phyloP scores from a whole-genome alignment of 1,140 invertebrate species.

The Druon quercuslanigerum region DNA sequence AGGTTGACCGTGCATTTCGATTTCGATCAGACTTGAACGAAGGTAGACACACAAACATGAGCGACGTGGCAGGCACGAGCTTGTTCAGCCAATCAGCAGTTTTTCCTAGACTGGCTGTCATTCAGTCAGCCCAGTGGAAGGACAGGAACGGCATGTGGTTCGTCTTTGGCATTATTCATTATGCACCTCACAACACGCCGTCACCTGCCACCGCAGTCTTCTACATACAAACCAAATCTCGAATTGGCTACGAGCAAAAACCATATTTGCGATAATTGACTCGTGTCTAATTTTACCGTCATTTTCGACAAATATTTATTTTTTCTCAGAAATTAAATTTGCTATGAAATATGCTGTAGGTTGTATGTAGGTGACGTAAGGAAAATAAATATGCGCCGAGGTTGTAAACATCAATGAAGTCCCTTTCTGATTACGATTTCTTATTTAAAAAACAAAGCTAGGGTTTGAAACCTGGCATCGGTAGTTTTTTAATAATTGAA shows the following conservation, averaged over 20 bases:
- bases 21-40: constrained; percentile 50
- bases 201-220: constrained; percentile 67
- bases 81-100: constrained; percentile 68
- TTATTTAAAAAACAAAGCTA: too few relatives aligned
- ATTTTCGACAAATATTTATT: too few relatives aligned
- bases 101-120: constrained; percentile 71
- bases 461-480: too few relatives aligned
- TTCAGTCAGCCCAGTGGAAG: constrained; percentile 70
- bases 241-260: background rate
- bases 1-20: constrained; percentile 49
- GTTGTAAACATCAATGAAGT: too few relatives aligned
- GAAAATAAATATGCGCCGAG: too few relatives aligned
- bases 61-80: constrained; percentile 53
- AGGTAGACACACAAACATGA: constrained; percentile 53
- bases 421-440: too few relatives aligned
- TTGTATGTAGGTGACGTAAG: too few relatives aligned
- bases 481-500: too few relatives aligned
- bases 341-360: too few relatives aligned
- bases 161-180: constrained; percentile 72
- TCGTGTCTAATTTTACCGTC: background rate
- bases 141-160: constrained; percentile 71
- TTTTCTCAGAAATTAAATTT: too few relatives aligned
- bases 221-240: constrained; percentile 34
- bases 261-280: too few relatives aligned
- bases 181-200: constrained; percentile 71